Conservation (phyloP, 2,797 vertebrate species). For the Eulemur coronatus region DNA sequence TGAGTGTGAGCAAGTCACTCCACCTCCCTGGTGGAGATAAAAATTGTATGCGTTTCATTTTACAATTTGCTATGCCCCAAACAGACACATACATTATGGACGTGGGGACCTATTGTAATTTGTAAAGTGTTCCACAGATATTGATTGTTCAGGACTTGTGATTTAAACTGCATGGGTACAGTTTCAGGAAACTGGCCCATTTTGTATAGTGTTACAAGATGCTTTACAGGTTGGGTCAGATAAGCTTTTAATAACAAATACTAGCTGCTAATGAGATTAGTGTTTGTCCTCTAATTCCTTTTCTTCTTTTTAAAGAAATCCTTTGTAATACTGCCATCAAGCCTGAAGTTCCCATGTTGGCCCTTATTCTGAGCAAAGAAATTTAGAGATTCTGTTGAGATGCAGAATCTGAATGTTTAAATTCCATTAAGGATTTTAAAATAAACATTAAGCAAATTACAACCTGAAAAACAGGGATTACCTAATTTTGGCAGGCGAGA, state of each 20-base stretch:
- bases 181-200: constrained; percentile 24
- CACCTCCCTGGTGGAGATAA: neutral
- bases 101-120: neutral
- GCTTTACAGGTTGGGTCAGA: neutral
- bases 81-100: neutral
- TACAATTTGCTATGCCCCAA: neutral
- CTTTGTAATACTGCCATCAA: neutral
- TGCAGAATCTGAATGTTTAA: neutral
- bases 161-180: neutral
- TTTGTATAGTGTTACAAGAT: neutral
- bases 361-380: neutral
- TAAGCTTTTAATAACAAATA: constrained; percentile 1
- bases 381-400: constrained; percentile 23
- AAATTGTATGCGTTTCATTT: neutral
- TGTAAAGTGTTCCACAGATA: neutral
- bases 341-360: neutral
- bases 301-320: constrained; percentile 27
- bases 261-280: constrained; percentile 43
- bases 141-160: neutral
- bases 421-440: constrained; percentile 11
- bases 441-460: neutral
- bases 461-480: neutral
- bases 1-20: neutral
- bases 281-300: neutral
- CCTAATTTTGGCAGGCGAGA: neutral